Evolutionary conservation across 1,140 invertebrate species (phyloP), one percentile per base, ranked within the genome.

Genomic region (Macrosteles quadrilineatus): DNA sequence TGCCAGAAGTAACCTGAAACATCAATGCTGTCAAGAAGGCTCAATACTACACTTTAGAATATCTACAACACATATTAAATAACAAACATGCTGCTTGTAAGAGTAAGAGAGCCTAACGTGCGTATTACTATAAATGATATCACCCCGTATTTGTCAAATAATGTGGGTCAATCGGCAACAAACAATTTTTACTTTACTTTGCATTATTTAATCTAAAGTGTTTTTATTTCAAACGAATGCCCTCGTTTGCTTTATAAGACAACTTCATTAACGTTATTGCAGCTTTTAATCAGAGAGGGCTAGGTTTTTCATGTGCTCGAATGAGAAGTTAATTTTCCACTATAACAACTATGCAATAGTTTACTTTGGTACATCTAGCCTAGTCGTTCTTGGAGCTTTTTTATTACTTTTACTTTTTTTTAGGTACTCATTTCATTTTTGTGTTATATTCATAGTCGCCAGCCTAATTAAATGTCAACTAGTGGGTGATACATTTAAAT

Each of bases 1-100:
- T 95, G 93, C 94, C 94, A 96, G 83, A 96, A 95, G 80, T 91
- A 92, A 73, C 92, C 94, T 95, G 86, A 19, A 88, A 90, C 77
- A n/a, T n/a, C n/a, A n/a, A n/a, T n/a, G n/a, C n/a, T n/a, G n/a
- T n/a, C n/a, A n/a, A n/a, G n/a, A n/a, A n/a, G n/a, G n/a, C n/a
- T n/a, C 84, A 81, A 78, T 74, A 78, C 76, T 75, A 68, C 19
- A 19, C 21, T 53, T 53, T 53, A 53, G 4, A 21, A 53, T 11
- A 4, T 53, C 4, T 21, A 11, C 4, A 11, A 21, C 4, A 17
- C 21, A 17, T 17, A 21, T 14, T 6, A 53, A 4, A 53, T 19
- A 6, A 4, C 6, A 14, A 4, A 53, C 19, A 11, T 53, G 6
- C 21, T 17, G 19, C 4, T 4, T 14, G 19, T 53, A 6, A 19